Percentiles rank a stretch among this genome's conserved stretches.
Conservation (phyloP, 2,113 vertebrate species). For the Corythornis cristatus region DNA sequence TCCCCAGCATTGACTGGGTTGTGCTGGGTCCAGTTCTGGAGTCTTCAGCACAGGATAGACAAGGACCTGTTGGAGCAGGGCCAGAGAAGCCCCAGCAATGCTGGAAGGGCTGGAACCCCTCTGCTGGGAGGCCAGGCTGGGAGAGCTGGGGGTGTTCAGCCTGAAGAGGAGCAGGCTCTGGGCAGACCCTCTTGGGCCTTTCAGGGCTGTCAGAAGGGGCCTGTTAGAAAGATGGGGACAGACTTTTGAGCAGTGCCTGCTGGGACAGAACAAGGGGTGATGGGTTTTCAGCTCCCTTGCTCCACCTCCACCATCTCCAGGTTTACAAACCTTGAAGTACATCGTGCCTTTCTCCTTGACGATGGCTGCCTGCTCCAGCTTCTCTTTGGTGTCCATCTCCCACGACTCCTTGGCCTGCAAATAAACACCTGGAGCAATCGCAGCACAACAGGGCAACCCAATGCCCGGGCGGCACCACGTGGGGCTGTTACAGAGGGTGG, state of each 20-base stretch:
- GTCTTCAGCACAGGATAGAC: neutral
- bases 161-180: no score
- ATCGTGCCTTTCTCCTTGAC: constrained; percentile 93
- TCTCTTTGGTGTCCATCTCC: constrained; percentile 96
- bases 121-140: no score
- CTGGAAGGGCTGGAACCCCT: no score
- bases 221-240: no score
- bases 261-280: no score
- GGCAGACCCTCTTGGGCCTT: no score
- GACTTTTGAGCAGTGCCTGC: no score
- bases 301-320: neutral
- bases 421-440: constrained; percentile 18
- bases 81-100: neutral
- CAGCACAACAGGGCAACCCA: neutral
- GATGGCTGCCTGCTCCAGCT: constrained; percentile 83
- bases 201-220: no score
- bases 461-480: accelerated
- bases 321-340: constrained; percentile 89
- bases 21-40: neutral
- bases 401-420: constrained; percentile 93
- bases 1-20: neutral
- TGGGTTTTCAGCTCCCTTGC: neutral
- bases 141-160: no score
- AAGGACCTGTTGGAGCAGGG: neutral
- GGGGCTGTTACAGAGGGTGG: neutral